Evolutionary conservation across 2,113 vertebrate species (phyloP), one percentile per base, ranked within the genome.

Genomic region (Columbina picui): DNA sequence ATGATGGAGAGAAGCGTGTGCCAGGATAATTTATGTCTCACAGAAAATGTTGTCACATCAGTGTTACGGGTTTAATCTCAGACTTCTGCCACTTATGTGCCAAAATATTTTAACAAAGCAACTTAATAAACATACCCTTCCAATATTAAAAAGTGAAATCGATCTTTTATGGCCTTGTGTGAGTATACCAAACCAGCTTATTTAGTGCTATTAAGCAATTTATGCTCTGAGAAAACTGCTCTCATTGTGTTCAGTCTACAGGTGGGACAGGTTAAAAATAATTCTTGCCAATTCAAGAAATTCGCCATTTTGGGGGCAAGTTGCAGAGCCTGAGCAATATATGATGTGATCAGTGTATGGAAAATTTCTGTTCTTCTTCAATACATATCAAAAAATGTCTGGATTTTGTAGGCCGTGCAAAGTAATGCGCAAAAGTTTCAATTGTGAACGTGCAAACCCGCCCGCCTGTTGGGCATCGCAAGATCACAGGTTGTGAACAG

Each of bases 51-150:
- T 0, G 0, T 88, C 69, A 39, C 9, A 36, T 81, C 68, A 43
- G 6, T 76, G 22, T 92, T 90, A 65, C 2, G 17, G 9, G 18
- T 91, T 71, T 81, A 0, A 39, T 52, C 67, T 92, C 30, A 68
- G 41, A 39, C 68, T 90, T 84, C 85, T 94, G 64, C 82, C 77
- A 82, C 20, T 45, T 52, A 49, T 19, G 12, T 94, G 87, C 85
- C 69, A 95, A 89, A 79, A 56, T 79, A 79, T 61, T 91, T 73
- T 61, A 94, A 75, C 68, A 91, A 87, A 67, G 23, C n/a, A 71
- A 56, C 29, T 76, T 82, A 73, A 87, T 87, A 81, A 92, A 38
- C 53, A 19, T 71, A 36, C 11, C n/a, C 43, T 57, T 84, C 30
- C 53, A 34, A 10, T 78, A 81, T 64, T 68, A 56, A 80, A 75